Evolutionary conservation across 2,113 vertebrate species (phyloP), one percentile per base, ranked within the genome.

Genomic region (Poeciliopsis occidentalis): DNA sequence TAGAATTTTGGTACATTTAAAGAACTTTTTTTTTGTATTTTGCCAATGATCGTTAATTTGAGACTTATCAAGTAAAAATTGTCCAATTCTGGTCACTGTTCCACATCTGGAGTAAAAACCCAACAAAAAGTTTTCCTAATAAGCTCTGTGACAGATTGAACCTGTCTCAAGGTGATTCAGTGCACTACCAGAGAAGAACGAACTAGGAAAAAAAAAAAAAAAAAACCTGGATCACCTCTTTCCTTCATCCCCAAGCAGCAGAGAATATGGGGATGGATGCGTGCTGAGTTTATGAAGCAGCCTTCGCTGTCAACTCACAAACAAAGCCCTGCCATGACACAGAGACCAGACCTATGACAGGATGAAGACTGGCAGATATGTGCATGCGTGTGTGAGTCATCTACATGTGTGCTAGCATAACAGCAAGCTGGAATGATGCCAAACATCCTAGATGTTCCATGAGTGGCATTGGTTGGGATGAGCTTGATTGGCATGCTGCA

Each of bases 171-270:
- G 88, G 92, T 91, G 88, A 92, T 70, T 61, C 31, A 39, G 64
- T 51, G 69, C 83, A 78, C 71, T 82, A 83, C 67, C 57, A 71
- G 80, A 87, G 72, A 81, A 72, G 80, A 57, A 57, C 24, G 29
- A 57, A n/a, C 51, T 7, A 24, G 2, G 24, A 54, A 17, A 54
- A 54, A 24, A 5, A 78, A 83, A 80, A 63, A 13, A 12, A 72
- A 86, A 29, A 81, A 71, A 71, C 90, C 92, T 64, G 63, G 85
- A 85, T 94, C 91, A 93, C 91, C 90, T 80, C 85, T 86, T 90
- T 71, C 73, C 85, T 85, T 87, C 81, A 89, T 85, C 79, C 82
- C 75, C 61, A 70, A 88, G 76, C 88, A 85, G 85, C 60, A 44
- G 80, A 78, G 70, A 78, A 80, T 67, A 89, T 13, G 51, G 69